Evolutionary conservation across 1,140 invertebrate species (phyloP), one percentile per base, ranked within the genome.

Genomic region (Cotesia typhae): DNA sequence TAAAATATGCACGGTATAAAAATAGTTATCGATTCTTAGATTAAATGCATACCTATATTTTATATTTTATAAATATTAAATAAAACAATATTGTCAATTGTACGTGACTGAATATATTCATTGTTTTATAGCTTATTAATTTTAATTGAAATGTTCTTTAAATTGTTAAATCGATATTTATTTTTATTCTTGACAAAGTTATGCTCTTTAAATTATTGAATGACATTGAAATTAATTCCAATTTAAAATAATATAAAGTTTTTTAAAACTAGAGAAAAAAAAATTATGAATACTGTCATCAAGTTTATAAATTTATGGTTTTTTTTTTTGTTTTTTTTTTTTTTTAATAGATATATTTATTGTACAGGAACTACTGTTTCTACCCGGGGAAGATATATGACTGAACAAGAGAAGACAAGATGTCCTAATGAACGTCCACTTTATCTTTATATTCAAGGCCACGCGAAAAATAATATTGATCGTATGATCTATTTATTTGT

Each of bases 371-470:
- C 90, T 72, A 89, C 89, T 60, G 89, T 92, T 17, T 91, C 90
- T 14, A 91, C 90, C 0, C 88, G 90, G 75, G 90, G 90, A 10
- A 82, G 90, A 67, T 91, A 89, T 75, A 89, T 91, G 85, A 88
- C 84, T 36, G 87, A 87, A 73, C 88, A 90, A 73, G 90, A 92
- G 64, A 89, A 87, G 66, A 74, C 80, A 63, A 85, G 85, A 52
- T 89, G 83, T 76, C 84, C 88, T 36, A 87, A 89, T 74, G 90
- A 91, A 71, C 83, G 90, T 73, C 87, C 90, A 63, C 81, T 92
- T 51, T 91, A 91, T 77, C 83, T 92, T 66, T 89, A 89, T 76
- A 88, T 92, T 74, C 90, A 91, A 79, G 90, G 89, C 41, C 87
- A 90, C 65, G 82, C 82, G 38, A 89, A 90, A 81, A 87, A 90